Conservation (phyloP, 2,113 vertebrate species). For the Myiagra hebetior region DNA sequence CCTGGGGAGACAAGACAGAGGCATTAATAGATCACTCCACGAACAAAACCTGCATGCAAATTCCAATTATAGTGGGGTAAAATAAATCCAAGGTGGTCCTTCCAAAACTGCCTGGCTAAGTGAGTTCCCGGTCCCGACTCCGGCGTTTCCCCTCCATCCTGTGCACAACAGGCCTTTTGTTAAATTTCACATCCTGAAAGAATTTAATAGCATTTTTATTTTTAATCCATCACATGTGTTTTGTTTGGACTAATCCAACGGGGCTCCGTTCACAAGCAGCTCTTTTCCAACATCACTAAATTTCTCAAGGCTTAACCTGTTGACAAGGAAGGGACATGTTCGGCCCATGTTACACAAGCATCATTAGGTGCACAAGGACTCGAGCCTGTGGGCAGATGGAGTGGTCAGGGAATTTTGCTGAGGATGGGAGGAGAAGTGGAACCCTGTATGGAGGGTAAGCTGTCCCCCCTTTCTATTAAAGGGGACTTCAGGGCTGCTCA, state of each 20-base stretch:
- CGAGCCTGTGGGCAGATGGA: not conserved
- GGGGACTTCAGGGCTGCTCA: not conserved
- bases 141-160: not conserved
- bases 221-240: slow-evolving; percentile 67
- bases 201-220: slow-evolving; percentile 67
- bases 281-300: slow-evolving; percentile 37
- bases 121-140: not conserved
- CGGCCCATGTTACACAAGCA: not conserved
- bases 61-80: not conserved
- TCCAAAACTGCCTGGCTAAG: not conserved
- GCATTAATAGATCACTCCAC: not conserved
- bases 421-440: not conserved
- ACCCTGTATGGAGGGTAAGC: not conserved
- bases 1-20: not conserved
- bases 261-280: not conserved
- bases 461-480: not conserved
- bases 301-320: slow-evolving; percentile 32
- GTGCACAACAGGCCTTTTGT: slow-evolving; percentile 56
- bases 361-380: not conserved
- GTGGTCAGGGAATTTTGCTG: not conserved
- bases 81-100: slow-evolving; percentile 21
- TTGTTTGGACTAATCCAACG: slow-evolving; percentile 8
- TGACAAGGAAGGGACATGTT: not conserved
- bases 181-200: slow-evolving; percentile 61
- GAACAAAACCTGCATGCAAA: not conserved